Base-by-base conservation (phyloP, 2,888 invertebrate genomes). In the Bombylius discolor region DNA sequence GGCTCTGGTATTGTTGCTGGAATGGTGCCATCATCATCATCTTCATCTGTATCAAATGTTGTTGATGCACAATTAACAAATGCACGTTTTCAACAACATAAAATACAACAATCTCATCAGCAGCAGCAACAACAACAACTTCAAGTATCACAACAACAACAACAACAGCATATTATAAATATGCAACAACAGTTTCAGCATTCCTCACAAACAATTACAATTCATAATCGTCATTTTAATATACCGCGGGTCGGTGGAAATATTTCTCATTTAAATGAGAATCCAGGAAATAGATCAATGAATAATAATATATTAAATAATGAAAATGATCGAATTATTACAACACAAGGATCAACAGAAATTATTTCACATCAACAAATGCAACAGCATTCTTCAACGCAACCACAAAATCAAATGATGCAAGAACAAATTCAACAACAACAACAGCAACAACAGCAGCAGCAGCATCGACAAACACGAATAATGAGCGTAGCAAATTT, bases 401-500 rank as follows among this genome's bases (percentile, higher is more conserved):
- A 39, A 46, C 53, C 23, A 32, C 56, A 34, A 14, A 33, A 31
- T 31, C 8, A 32, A 11, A 13, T 9, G 9, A 60, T 59, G n/a
- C 59, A 51, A 32, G 57, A 57, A 14, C 62, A 62, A 23, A 62
- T 60, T 3, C 62, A 60, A 46, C 64, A 59, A 47, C 62, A 58
- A 48, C 60, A 36, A 57, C 45, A 57, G 52, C 59, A 58, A 53
- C 60, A 59, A 49, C 61, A 47, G 14, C 47, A 47, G 14, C 47
- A 47, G 2, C 33, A 32, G 14, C 54, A 49, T 23, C 49, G 34
- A 14, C 49, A 34, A 39, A 23, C 33, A 34, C 33, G 34, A 11
- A 33, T 33, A 39, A 44, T 33, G 14, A 62, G 52, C 55, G 47
- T 62, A 55, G 68, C 72, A 58, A 74, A 80, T 65, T 82, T 87